Conservation (phyloP, 2,113 vertebrate species). For the Zapus hudsonius region DNA sequence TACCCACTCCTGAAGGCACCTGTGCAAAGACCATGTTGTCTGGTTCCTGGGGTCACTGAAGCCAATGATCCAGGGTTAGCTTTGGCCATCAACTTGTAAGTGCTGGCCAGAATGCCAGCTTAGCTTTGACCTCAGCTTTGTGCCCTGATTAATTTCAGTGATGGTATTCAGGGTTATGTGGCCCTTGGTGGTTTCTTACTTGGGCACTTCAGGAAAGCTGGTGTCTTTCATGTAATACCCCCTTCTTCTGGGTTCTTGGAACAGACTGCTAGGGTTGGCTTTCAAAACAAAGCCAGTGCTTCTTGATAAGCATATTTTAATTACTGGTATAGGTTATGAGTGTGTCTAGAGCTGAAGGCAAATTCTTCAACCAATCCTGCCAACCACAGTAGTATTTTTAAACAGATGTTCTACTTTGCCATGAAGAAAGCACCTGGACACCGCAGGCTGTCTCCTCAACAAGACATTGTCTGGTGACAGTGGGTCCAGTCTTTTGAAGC, state of each 20-base stretch:
- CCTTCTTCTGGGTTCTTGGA: background rate
- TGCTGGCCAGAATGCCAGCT: background rate
- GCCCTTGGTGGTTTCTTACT: too few relatives aligned
- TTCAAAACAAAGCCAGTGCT: background rate
- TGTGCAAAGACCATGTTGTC: fast-evolving
- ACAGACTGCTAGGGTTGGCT: background rate
- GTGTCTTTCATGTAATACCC: background rate
- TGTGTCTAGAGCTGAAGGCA: background rate
- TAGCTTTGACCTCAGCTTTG: background rate
- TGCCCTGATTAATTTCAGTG: background rate
- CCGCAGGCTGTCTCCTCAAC: background rate
- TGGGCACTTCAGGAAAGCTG: background rate
- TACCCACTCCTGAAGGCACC: background rate
- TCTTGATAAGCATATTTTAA: constrained; percentile 3
- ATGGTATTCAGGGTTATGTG: fast-evolving
- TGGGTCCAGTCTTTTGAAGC: constrained; percentile 50
- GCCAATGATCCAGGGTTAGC: fast-evolving
- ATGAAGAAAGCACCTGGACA: background rate
- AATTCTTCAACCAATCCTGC: background rate
- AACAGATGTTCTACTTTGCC: background rate
- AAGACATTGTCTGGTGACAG: constrained; percentile 16
- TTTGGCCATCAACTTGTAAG: background rate
- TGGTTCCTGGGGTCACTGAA: fast-evolving
- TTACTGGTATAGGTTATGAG: background rate
- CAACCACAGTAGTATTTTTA: constrained; percentile 10